phyloP scores from a whole-genome alignment of 2,888 invertebrate genomes.

The Vannuccia rotundouncinata region DNA sequence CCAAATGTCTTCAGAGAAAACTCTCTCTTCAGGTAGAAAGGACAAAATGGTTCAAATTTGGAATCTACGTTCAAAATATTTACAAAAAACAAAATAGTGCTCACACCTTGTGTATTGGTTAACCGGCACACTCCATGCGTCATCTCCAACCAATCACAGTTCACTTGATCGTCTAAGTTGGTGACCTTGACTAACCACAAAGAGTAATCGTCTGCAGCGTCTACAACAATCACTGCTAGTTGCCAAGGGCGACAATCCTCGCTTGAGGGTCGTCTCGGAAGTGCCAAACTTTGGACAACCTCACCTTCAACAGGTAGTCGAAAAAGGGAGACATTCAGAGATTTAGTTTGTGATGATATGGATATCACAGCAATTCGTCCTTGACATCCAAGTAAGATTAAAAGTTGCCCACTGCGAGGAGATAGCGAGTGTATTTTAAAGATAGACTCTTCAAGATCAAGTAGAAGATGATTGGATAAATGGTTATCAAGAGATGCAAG shows the following conservation, averaged over 20 bases:
- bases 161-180: background rate
- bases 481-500: background rate
- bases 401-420: background rate
- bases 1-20: too few relatives aligned
- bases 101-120: background rate
- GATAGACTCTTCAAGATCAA: background rate
- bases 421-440: background rate
- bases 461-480: background rate
- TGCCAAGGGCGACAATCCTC: background rate
- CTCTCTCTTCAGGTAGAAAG: too few relatives aligned
- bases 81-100: too few relatives aligned
- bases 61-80: too few relatives aligned
- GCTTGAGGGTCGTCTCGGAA: background rate
- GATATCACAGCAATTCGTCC: background rate
- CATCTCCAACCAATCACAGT: background rate
- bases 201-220: background rate
- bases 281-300: background rate
- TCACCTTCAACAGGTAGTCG: background rate
- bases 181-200: background rate
- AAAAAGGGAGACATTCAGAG: background rate
- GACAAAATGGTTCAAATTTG: too few relatives aligned
- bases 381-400: background rate
- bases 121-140: background rate
- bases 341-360: background rate
- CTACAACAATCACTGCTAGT: background rate